phyloP scores from a whole-genome alignment of 2,797 vertebrate genomes.

The Danio choprae region DNA sequence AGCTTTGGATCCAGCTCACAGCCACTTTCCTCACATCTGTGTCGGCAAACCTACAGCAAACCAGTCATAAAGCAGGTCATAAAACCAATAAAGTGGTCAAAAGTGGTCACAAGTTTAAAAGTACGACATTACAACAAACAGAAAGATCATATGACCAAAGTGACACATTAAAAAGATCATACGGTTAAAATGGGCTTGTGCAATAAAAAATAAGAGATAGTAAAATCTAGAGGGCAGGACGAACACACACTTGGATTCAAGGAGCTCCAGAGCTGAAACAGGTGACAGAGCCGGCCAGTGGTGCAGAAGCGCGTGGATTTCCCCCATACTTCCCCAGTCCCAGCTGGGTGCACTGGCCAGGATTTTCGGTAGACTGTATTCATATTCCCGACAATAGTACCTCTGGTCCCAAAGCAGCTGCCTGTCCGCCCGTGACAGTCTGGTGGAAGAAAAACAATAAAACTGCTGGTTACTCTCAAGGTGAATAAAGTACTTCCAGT shows the following conservation, averaged over 20 bases:
- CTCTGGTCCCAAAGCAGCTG: constrained; percentile 94
- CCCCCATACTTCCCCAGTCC: constrained; percentile 91
- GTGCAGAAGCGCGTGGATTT: constrained; percentile 89
- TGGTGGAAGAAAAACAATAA: constrained; percentile 66
- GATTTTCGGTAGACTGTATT: constrained; percentile 90
- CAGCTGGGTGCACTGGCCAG: constrained; percentile 91
- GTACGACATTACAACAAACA: background rate
- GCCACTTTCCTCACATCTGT: constrained; percentile 89
- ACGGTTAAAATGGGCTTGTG: background rate
- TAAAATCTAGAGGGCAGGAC: background rate
- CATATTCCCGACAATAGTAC: constrained; percentile 82
- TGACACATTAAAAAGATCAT: constrained; percentile 28
- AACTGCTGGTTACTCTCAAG: background rate
- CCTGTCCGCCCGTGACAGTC: constrained; percentile 90
- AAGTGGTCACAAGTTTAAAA: background rate
- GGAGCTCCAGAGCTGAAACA: constrained; percentile 90
- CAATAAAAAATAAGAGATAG: background rate
- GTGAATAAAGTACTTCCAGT: background rate
- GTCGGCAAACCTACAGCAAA: constrained; percentile 87
- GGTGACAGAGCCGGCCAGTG: constrained; percentile 88
- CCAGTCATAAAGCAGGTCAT: constrained; percentile 15
- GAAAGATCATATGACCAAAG: constrained; percentile 12
- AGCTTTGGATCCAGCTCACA: constrained; percentile 89
- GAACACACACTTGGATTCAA: constrained; percentile 88
- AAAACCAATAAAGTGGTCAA: constrained; percentile 25